Percentiles rank a stretch among this genome's conserved stretches.
Conservation (phyloP, 2,888 invertebrate genomes). For the Mesorhabditis spiculigera region DNA sequence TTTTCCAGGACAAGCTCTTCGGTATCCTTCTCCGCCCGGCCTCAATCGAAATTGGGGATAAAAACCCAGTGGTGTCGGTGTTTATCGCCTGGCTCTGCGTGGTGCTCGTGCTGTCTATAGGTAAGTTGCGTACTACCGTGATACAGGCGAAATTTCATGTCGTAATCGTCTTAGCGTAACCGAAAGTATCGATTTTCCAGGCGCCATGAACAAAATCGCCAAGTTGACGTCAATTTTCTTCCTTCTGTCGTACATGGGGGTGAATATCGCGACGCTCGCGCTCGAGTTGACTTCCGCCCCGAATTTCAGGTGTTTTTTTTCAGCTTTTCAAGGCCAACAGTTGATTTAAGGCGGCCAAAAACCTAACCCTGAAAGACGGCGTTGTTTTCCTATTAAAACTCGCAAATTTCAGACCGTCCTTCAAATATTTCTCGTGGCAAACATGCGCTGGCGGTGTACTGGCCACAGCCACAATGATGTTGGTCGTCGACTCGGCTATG, state of each 20-base stretch:
- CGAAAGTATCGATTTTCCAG: no score
- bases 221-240: conserved; percentile 93
- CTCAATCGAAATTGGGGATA: conserved; percentile 70
- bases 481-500: conserved; percentile 85
- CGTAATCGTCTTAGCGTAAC: no score
- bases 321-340: no score
- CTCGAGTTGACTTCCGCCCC: conserved; percentile 94
- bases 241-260: conserved; percentile 89
- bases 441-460: conserved; percentile 76
- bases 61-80: conserved; percentile 80
- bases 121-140: conserved; percentile 45
- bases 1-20: conserved; percentile 82
- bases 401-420: conserved; percentile 70
- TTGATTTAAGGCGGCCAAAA: no score
- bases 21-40: conserved; percentile 60
- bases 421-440: conserved; percentile 91
- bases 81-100: conserved; percentile 80
- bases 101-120: conserved; percentile 68
- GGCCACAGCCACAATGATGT: conserved; percentile 72
- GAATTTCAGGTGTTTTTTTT: conserved; percentile 76
- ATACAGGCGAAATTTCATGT: no score
- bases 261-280: conserved; percentile 90
- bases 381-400: neutral
- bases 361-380: no score
- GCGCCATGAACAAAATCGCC: conserved; percentile 90